Evolutionary conservation across 2,888 invertebrate genomes (phyloP), one percentile per base, ranked within the genome.

Genomic region (Tinea trinotella): DNA sequence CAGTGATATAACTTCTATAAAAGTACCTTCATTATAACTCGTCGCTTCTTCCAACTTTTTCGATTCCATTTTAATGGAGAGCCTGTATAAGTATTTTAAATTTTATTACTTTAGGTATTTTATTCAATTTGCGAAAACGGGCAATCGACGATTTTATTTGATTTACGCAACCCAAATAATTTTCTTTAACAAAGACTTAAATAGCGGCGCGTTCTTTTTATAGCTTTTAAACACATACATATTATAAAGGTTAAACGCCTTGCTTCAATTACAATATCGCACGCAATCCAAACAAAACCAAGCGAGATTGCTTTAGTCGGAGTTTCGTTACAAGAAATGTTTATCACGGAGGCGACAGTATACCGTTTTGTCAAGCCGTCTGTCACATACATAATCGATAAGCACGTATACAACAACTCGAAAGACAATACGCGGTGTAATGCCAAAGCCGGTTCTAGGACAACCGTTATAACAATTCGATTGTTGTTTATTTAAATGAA

Each of bases 281-380:
- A 40, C 15, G 40, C 40, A 40, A 40, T n/a, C 40, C n/a, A 40
- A 40, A 40, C n/a, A 40, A 40, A 40, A 40, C 7, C 30, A 4
- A 40, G 15, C 40, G 15, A 40, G 40, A 40, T 40, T 40, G 13
- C 13, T 40, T 4, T n/a, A 30, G 30, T 30, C 7, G n/a, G 30
- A 1, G 2, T 2, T 30, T 30, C n/a, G 13, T 1, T 15, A 46
- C 19, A 46, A 46, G 6, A 46, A 46, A 46, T 12, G 22, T 50
- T 24, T 50, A 50, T 50, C 22, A 24, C 24, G 18, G 20, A 40
- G 20, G 22, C 50, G 22, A 24, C 50, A 48, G 3, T n/a, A 15
- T 50, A 50, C 50, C 50, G 50, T 50, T 50, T 50, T 50, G 50
- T 50, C 24, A 24, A 50, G 24, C 50, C 9, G 50, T 50, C 50